These are phyloP conservation scores for Podilymbus podiceps DNA, from an alignment of 2,113 vertebrate species.

Conservation along the genomic window DNA sequence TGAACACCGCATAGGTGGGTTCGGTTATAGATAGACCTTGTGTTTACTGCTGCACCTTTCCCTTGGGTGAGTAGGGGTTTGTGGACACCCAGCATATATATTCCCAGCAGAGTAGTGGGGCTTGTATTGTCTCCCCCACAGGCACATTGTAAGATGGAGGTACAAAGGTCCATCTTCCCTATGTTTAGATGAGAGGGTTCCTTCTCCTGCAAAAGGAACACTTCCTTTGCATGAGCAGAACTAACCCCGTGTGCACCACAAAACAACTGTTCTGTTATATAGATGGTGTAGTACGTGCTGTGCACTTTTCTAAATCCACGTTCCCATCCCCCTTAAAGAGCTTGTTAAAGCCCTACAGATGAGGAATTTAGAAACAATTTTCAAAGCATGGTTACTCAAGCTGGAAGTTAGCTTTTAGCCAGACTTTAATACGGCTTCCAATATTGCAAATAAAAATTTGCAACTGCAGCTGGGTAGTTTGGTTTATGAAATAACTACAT, in stretches of 20 bases:
- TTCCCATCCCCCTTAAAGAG: slow-evolving; percentile 6
- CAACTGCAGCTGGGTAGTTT: slow-evolving; percentile 43
- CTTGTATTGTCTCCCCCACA: background rate
- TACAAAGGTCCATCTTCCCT: background rate
- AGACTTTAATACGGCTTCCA: slow-evolving; percentile 24
- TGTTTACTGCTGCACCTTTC: background rate
- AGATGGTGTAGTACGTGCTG: background rate
- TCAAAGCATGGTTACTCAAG: slow-evolving; percentile 57
- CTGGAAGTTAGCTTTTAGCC: slow-evolving; percentile 53
- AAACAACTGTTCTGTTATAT: background rate
- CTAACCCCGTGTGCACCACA: background rate
- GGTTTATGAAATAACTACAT: slow-evolving; percentile 21
- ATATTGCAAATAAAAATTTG: slow-evolving; percentile 43
- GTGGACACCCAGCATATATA: background rate
- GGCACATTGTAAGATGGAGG: background rate
- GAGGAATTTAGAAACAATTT: slow-evolving; percentile 44
- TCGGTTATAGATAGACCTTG: background rate
- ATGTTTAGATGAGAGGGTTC: background rate
- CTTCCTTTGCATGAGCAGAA: background rate
- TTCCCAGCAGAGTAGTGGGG: background rate
- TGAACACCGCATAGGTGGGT: rapidly evolving
- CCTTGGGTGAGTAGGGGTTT: background rate
- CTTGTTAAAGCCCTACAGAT: slow-evolving; percentile 1
- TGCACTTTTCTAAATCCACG: background rate
- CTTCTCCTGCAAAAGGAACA: background rate